Percentiles rank a stretch among this genome's conserved stretches.
Conservation (phyloP, 30 jellyfish, hydroid and myxozoan species). For the Sanderia malayensis region DNA sequence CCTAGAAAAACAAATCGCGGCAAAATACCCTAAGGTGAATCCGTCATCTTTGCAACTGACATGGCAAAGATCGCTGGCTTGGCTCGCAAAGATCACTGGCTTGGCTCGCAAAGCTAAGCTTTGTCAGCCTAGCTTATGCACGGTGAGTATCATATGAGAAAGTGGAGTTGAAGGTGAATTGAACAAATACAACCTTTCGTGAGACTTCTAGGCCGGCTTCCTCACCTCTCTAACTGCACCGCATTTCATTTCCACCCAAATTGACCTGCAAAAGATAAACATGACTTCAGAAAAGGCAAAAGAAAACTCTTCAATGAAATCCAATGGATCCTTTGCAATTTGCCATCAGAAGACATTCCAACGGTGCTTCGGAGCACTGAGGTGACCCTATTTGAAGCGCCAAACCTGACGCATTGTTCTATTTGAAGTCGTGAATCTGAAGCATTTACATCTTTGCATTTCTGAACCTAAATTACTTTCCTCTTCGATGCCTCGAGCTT, state of each 20-base stretch:
- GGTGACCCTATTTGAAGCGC: too few species aligned
- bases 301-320: too few species aligned
- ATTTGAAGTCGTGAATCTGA: too few species aligned
- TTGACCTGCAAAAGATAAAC: too few species aligned
- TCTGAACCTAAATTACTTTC: too few species aligned
- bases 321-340: too few species aligned
- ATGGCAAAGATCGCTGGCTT: neutral
- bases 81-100: too few species aligned
- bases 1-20: constrained; percentile 36
- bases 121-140: neutral
- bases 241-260: constrained; percentile 67
- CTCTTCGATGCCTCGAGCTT: too few species aligned
- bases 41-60: neutral
- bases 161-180: neutral
- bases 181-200: constrained; percentile 12
- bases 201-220: neutral
- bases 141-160: neutral
- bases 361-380: neutral
- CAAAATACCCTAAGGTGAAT: neutral
- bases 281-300: too few species aligned
- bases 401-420: too few species aligned
- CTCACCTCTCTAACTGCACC: constrained; percentile 80
- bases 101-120: neutral
- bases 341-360: neutral
- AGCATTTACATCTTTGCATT: too few species aligned